Evolutionary conservation across 1,140 invertebrate genomes (phyloP), one percentile per base, ranked within the genome.

Genomic region (Lordiphosa clarofinis): DNA sequence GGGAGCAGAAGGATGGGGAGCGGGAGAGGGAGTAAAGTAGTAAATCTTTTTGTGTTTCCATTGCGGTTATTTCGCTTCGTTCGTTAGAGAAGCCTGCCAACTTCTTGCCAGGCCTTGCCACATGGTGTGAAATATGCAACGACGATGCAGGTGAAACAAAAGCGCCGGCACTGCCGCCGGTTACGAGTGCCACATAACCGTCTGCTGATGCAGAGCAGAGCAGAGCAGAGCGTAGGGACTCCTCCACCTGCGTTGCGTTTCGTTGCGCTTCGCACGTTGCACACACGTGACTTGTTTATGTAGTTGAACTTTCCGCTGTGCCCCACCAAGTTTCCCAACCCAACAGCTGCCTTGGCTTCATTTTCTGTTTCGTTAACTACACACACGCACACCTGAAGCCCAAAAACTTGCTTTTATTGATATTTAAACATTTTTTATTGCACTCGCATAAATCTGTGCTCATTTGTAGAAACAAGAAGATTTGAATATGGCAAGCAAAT

Each of bases 231-330:
- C 38, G 40, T 9, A 12, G 21, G 3, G 21, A 9, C 37, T 50
- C 15, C 31, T 50, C 15, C 28, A 19, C 37, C 38, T 13, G 42
- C 55, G 72, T 59, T 66, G 58, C 78, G 62, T 65, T 59, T 82
- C 78, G 78, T 69, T 73, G 78, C 73, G 75, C 78, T 73, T 82
- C 68, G 78, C 78, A 84, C 78, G 68, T 73, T 82, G 76, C 78
- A 62, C 78, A 73, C 78, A 82, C 78, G 78, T 84, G 78, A 84
- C 78, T 84, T 84, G 78, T 84, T 84, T 84, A 84, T 84, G 78
- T 84, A 84, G 78, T 67, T 66, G 69, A 84, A 84, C 78, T 84
- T 75, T 56, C 57, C 42, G 68, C 43, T 59, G 54, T 36, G 40
- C 12, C 31, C 2, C 33, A 12, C 19, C 37, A 10, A 9, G 11